phyloP scores from a whole-genome alignment of 2,113 vertebrate species.

The Lathamus discolor region DNA sequence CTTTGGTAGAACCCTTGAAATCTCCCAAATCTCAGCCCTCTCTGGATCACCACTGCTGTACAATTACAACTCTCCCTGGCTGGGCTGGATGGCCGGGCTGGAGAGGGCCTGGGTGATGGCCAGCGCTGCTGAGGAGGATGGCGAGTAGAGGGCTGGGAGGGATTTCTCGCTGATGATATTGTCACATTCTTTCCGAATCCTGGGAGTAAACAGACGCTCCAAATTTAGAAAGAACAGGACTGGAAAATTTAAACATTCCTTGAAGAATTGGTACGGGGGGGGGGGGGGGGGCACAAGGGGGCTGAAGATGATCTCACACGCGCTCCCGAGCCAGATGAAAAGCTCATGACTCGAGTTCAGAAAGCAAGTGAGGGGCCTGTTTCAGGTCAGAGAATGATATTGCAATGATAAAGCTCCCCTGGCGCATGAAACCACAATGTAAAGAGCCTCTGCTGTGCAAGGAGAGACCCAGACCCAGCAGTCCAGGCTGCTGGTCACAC shows the following conservation, averaged over 20 bases:
- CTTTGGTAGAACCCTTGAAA: neutral
- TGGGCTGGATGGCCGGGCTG: neutral
- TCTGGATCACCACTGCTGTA: rapidly evolving
- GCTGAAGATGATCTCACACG: conserved; percentile 59
- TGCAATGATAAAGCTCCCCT: neutral
- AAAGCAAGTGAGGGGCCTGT: conserved; percentile 51
- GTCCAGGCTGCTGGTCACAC: neutral
- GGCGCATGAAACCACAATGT: rapidly evolving
- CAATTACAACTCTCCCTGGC: neutral
- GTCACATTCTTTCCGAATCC: conserved; percentile 73
- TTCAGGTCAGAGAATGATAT: neutral
- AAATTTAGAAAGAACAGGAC: conserved; percentile 73
- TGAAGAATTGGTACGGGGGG: conserved; percentile 56
- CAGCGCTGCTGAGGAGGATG: neutral
- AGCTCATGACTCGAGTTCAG: conserved; percentile 46
- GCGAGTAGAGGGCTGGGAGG: neutral
- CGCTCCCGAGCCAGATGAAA: conserved; percentile 50
- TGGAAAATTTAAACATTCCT: conserved; percentile 75
- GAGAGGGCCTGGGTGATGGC: neutral
- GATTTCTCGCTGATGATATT: conserved; percentile 60
- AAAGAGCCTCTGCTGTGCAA: neutral
- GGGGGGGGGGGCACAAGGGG: neutral
- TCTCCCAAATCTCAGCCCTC: neutral
- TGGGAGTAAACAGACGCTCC: conserved; percentile 70
- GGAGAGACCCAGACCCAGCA: neutral